Evolutionary conservation across 2,797 vertebrate species (phyloP).

Genomic region (Cuculus canorus): DNA sequence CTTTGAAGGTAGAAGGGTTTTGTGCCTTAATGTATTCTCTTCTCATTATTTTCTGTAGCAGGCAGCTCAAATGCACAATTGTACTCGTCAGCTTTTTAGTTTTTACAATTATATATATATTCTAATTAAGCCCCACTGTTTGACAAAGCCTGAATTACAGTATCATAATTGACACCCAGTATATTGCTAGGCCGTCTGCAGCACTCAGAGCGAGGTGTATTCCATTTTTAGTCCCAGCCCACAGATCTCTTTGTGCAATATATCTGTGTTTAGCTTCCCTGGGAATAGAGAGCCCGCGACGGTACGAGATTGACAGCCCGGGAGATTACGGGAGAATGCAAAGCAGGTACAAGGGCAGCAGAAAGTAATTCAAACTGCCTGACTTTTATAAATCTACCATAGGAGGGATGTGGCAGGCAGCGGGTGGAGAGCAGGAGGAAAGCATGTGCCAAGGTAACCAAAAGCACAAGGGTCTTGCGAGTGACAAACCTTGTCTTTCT

Average conservation of each 20-base stretch:
- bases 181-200: constrained; percentile 36
- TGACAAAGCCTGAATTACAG: constrained; percentile 73
- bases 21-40: constrained; percentile 60
- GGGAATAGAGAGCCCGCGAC: constrained; percentile 13
- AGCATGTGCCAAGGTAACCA: neutral
- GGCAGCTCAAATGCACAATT: constrained; percentile 59
- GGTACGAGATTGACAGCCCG: neutral
- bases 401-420: rapidly evolving
- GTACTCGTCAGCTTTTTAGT: constrained; percentile 52
- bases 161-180: constrained; percentile 62
- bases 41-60: constrained; percentile 68
- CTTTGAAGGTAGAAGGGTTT: constrained; percentile 58
- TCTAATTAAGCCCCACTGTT: constrained; percentile 74
- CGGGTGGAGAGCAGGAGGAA: neutral
- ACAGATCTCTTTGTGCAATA: constrained; percentile 27
- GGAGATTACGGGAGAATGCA: constrained; percentile 35
- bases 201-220: constrained; percentile 7
- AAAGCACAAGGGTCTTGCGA: neutral
- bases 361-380: constrained; percentile 30
- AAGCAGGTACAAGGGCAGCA: constrained; percentile 36
- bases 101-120: constrained; percentile 70
- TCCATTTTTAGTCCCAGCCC: constrained; percentile 21
- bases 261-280: constrained; percentile 23
- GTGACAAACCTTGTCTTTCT: rapidly evolving
- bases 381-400: neutral